Evolutionary conservation across 2,113 vertebrate species (phyloP).

Genomic region (Charadrius vociferus): DNA sequence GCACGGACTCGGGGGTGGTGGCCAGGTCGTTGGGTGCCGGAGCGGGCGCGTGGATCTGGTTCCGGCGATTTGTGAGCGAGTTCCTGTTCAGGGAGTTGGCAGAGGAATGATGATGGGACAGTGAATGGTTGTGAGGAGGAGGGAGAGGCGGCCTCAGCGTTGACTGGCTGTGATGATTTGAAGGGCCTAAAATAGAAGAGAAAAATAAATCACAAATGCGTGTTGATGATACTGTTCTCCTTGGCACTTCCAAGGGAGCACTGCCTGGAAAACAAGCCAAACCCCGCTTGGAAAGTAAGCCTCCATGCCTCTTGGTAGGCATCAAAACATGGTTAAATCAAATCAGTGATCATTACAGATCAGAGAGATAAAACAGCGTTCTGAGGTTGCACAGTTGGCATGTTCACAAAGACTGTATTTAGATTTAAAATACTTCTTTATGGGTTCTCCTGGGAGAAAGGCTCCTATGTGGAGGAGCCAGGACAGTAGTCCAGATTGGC

Average conservation of each 20-base stretch:
- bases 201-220: background rate
- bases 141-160: conserved; percentile 94
- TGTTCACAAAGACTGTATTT: background rate
- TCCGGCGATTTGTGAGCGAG: conserved; percentile 91
- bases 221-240: background rate
- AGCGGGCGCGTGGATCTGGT: conserved; percentile 90
- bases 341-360: background rate
- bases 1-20: conserved; percentile 95
- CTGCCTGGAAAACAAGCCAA: background rate
- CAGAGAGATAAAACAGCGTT: background rate
- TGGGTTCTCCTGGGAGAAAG: background rate
- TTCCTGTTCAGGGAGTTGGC: conserved; percentile 99
- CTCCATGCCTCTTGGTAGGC: background rate
- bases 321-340: background rate
- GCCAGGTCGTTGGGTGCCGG: conserved; percentile 90
- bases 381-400: background rate
- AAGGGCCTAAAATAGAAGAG: conserved; percentile 82
- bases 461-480: background rate
- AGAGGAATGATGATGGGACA: conserved; percentile 93
- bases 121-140: conserved; percentile 94
- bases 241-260: background rate
- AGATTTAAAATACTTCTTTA: background rate
- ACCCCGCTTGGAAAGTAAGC: background rate
- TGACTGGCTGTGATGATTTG: conserved; percentile 96
- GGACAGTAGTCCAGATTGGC: background rate